phyloP scores from a whole-genome alignment of 2,888 invertebrate genomes.

The Ochropacha duplaris region DNA sequence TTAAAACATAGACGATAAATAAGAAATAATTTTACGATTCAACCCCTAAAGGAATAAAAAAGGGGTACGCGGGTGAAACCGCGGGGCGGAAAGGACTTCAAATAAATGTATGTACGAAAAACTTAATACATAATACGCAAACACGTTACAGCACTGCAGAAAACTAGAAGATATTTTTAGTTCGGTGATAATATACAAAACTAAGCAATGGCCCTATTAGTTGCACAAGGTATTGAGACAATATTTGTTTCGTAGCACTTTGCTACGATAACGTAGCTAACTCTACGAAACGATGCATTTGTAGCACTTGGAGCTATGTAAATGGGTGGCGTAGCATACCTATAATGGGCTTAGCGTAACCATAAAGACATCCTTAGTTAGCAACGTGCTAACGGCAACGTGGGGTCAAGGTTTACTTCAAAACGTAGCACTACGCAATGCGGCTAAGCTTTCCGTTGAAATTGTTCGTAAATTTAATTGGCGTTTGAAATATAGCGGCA shows the following conservation, averaged over 20 bases:
- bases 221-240: not conserved
- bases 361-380: slow-evolving; percentile 1
- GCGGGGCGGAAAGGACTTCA: no score
- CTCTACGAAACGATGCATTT: not conserved
- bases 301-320: not conserved
- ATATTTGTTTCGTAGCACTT: not conserved
- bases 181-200: no score
- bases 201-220: not conserved
- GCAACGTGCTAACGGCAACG: not conserved
- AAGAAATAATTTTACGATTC: no score
- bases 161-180: no score
- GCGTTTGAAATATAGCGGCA: not conserved
- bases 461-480: not conserved
- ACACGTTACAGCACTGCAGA: no score
- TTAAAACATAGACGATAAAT: no score
- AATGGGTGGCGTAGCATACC: not conserved
- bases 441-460: not conserved
- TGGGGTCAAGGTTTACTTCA: not conserved
- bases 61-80: no score
- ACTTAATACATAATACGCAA: no score
- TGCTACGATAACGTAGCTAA: not conserved
- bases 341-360: slow-evolving; percentile 1
- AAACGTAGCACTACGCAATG: not conserved
- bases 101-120: no score
- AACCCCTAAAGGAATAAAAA: no score